Conservation (phyloP, 1,140 invertebrate species). For the Leptestheria dahalacensis region DNA sequence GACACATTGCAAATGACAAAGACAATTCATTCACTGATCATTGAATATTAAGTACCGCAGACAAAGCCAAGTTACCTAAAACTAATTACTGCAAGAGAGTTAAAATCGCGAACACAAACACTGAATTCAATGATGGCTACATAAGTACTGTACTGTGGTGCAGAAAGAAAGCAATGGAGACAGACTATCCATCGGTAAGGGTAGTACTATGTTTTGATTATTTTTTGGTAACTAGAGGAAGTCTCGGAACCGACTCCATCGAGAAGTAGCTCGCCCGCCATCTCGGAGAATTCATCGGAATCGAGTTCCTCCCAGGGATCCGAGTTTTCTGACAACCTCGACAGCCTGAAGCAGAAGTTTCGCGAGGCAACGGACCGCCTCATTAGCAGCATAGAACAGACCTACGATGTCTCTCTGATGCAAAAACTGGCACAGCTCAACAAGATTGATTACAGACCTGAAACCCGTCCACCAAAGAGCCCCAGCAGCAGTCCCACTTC, state of each 20-base stretch:
- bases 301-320: slow-evolving; percentile 19
- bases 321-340: slow-evolving; percentile 21
- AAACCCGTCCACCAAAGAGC: not conserved
- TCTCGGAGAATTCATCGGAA: slow-evolving; percentile 2
- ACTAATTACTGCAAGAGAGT: too few species aligned
- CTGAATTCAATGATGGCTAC: too few species aligned
- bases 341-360: slow-evolving; percentile 21
- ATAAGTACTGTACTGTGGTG: too few species aligned
- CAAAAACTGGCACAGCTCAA: not conserved
- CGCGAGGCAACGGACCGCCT: slow-evolving; percentile 18
- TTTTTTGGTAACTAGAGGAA: slow-evolving; percentile 18
- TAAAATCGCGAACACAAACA: too few species aligned
- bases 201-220: too few species aligned
- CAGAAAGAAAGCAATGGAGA: too few species aligned
- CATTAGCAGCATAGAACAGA: slow-evolving; percentile 14
- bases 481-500: not conserved
- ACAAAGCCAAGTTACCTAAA: too few species aligned
- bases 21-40: too few species aligned
- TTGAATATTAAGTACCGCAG: too few species aligned
- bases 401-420: not conserved
- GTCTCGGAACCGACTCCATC: slow-evolving; percentile 20
- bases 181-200: too few species aligned
- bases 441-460: not conserved
- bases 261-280: not conserved
- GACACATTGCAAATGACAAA: too few species aligned